These are phyloP conservation scores for Drusus annulatus DNA, from an alignment of 1,140 invertebrate species.

Conservation along the genomic window DNA sequence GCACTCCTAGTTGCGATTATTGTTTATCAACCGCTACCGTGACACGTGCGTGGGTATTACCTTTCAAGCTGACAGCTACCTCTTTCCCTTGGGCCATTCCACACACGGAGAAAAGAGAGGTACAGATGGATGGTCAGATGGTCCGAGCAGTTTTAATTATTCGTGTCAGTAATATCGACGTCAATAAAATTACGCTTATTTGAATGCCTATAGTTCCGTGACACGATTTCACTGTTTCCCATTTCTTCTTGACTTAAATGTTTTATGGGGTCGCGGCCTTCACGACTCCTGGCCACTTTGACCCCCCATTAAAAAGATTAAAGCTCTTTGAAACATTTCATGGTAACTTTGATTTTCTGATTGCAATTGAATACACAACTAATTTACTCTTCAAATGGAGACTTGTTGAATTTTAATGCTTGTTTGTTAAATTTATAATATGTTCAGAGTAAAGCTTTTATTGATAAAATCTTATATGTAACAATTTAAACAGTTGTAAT, in stretches of 20 bases:
- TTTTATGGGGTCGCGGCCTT: neutral
- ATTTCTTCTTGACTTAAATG: neutral
- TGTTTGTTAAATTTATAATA: no score
- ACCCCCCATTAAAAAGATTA: neutral
- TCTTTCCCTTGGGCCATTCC: neutral
- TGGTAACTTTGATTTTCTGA: neutral
- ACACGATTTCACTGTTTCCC: neutral
- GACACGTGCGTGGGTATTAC: conserved; percentile 10
- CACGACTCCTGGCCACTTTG: neutral
- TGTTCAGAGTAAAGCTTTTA: no score
- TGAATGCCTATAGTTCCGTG: neutral
- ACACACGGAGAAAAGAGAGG: neutral
- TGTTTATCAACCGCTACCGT: conserved; percentile 4
- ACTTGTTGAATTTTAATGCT: neutral
- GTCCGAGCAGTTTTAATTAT: no score
- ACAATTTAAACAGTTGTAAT: no score
- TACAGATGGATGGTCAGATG: neutral
- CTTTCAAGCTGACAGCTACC: neutral
- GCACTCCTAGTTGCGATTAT: neutral
- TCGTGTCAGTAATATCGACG: no score
- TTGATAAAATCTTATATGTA: no score
- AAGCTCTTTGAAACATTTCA: neutral
- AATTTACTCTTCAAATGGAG: neutral
- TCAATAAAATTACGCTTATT: neutral
- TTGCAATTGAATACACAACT: neutral